Evolutionary conservation across 2,888 invertebrate species (phyloP), one percentile per base, ranked within the genome.

Genomic region (Choristoneura rosaceana): DNA sequence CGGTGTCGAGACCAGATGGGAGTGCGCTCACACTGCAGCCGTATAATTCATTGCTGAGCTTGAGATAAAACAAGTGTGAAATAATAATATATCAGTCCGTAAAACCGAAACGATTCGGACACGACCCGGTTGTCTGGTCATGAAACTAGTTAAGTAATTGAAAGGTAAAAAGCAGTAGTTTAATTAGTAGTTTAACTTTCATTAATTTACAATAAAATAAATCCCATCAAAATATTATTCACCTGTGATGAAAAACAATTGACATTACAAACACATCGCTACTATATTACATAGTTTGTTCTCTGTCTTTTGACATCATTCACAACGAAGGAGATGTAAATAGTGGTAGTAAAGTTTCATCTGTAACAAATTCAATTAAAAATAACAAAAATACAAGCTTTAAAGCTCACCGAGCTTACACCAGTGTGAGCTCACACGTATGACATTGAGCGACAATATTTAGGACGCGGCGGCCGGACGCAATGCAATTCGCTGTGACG

Each of bases 381-480:
- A n/a, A 47, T n/a, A 17, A 8, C 10, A 12, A 55, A 55, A 25
- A 12, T 9, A 1, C 7, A 0, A 25, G 25, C 25, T 62, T 62
- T 14, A 3, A 43, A 43, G 14, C 33, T 62, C 45, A 5, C 14
- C 14, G n/a, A 41, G 60, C 38, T 60, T 60, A 12, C 25, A 15
- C 10, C 62, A 25, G 45, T 62, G 62, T 62, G 14, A 62, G 62
- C 62, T 45, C 33, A 25, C 69, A 64, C 66, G 45, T 38, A 69
- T 81, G 86, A 82, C 84, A 86, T 86, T 87, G 87, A 84, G 82
- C 81, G 80, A 80, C 81, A 85, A 83, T 85, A 89, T 88, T 87
- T 84, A 81, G 87, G 83, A 81, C 86, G 79, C 81, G 83, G 81
- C 75, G 76, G 60, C 73, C 74, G 73, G 74, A 76, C 76, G 76